Evolutionary conservation across 2,113 vertebrate species (phyloP).

Genomic region (Neolamprologus kungweensis): DNA sequence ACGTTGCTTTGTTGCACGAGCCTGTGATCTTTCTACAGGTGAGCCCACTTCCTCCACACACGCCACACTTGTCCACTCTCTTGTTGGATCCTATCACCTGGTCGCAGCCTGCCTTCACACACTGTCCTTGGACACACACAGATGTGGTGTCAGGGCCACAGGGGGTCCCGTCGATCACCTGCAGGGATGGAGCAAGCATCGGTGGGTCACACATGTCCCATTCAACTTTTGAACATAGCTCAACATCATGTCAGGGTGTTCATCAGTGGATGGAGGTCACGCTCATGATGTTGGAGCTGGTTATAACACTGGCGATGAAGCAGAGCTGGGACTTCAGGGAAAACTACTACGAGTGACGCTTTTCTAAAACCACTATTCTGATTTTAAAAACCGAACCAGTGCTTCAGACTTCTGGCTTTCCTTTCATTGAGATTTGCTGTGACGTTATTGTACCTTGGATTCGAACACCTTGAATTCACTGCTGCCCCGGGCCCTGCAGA

Average conservation of each 20-base stretch:
- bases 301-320: background rate
- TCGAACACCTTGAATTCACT: slow-evolving; percentile 96
- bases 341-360: background rate
- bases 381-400: background rate
- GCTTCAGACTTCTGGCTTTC: background rate
- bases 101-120: slow-evolving; percentile 95
- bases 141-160: slow-evolving; percentile 92
- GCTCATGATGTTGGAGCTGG: background rate
- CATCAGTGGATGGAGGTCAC: background rate
- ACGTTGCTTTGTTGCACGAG: slow-evolving; percentile 80
- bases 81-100: slow-evolving; percentile 86
- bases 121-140: slow-evolving; percentile 92
- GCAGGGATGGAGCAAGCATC: background rate
- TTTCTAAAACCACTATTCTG: background rate
- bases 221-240: background rate
- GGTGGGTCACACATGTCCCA: background rate
- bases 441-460: slow-evolving; percentile 75
- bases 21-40: slow-evolving; percentile 87
- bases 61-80: slow-evolving; percentile 90
- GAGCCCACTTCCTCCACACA: slow-evolving; percentile 84
- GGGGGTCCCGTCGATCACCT: slow-evolving; percentile 92
- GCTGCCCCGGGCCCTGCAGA: slow-evolving; percentile 83
- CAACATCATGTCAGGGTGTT: background rate
- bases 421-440: background rate
- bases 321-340: background rate